phyloP scores from a whole-genome alignment of 2,797 vertebrate genomes.

The Carcharodon carcharias region DNA sequence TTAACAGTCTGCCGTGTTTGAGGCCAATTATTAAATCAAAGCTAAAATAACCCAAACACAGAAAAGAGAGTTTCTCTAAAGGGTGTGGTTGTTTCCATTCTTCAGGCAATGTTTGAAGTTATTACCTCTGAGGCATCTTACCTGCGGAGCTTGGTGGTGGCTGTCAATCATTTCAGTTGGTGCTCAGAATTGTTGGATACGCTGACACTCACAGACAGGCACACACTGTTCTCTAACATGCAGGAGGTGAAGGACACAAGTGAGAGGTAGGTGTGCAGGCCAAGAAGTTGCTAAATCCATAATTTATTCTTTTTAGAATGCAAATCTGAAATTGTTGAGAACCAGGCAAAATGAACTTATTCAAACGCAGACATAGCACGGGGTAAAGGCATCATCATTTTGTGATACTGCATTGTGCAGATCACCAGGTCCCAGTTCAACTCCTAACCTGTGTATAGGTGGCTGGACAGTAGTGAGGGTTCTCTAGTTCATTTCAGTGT shows the following conservation, averaged over 20 bases:
- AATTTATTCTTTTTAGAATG: not conserved
- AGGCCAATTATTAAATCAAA: not conserved
- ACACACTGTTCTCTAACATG: conserved; percentile 68
- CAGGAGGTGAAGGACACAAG: conserved; percentile 47
- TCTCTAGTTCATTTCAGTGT: not conserved
- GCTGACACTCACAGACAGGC: conserved; percentile 56
- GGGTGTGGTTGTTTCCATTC: not conserved
- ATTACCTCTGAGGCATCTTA: conserved; percentile 69
- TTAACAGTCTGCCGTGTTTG: not conserved
- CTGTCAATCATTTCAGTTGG: conserved; percentile 58
- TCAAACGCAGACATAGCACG: not conserved
- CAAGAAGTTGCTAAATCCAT: too few relatives aligned
- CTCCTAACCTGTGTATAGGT: not conserved
- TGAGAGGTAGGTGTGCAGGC: conserved; percentile 43
- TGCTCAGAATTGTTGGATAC: conserved; percentile 52
- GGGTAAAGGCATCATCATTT: not conserved
- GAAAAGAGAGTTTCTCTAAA: not conserved
- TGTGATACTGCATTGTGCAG: not conserved
- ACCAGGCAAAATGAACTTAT: not conserved
- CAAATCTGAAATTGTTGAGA: not conserved
- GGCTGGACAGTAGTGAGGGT: not conserved
- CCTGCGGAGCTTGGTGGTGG: conserved; percentile 62
- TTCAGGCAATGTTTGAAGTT: conserved; percentile 67
- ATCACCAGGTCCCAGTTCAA: not conserved
- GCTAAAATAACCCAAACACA: not conserved